These are phyloP conservation scores for Lepidochitona cinerea DNA, from an alignment of 2,888 invertebrate species.

Conservation along the genomic window DNA sequence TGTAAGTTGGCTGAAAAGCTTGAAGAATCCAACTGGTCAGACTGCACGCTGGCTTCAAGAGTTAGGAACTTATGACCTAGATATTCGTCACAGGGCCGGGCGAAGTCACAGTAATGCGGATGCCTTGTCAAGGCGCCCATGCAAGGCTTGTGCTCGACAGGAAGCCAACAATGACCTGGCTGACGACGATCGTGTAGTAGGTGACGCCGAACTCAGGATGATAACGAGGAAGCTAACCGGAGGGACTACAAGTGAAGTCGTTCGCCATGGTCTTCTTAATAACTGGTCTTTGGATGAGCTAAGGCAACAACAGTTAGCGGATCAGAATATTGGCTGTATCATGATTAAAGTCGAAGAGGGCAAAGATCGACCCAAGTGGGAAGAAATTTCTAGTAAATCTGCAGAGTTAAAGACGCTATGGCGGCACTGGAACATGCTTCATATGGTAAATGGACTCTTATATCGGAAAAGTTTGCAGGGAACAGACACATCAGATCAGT, in stretches of 20 bases:
- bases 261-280: too few species aligned
- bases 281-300: too few species aligned
- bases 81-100: conserved; percentile 18
- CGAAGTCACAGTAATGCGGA: conserved; percentile 25
- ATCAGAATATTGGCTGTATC: not conserved
- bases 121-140: conserved; percentile 22
- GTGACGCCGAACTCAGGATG: too few species aligned
- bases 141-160: too few species aligned
- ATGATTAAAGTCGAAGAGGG: not conserved
- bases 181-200: too few species aligned
- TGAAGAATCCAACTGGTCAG: conserved; percentile 28
- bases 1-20: conserved; percentile 24
- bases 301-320: not conserved
- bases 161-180: too few species aligned
- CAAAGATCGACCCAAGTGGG: not conserved
- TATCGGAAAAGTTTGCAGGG: not conserved
- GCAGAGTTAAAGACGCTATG: not conserved
- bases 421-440: not conserved
- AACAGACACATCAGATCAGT: too few species aligned
- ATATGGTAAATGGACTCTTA: not conserved
- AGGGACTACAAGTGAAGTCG: too few species aligned
- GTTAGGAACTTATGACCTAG: conserved; percentile 20
- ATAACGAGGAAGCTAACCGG: too few species aligned
- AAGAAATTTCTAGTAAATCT: not conserved
- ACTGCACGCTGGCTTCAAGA: conserved; percentile 28